These are phyloP conservation scores for Drymodes brunneopygia DNA, from an alignment of 2,113 vertebrate genomes.

Conservation along the genomic window DNA sequence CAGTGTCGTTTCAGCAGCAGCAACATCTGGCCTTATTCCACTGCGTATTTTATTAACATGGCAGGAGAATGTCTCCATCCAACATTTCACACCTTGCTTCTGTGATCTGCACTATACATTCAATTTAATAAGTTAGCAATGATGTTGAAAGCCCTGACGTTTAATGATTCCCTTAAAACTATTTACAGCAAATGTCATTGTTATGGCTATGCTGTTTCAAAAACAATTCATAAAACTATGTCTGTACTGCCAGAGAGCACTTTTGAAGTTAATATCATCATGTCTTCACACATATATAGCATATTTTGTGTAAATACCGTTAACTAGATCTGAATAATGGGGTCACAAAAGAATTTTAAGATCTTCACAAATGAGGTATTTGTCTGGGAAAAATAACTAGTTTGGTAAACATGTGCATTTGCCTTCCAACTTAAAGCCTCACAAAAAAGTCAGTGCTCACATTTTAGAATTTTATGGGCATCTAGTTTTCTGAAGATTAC, in stretches of 20 bases:
- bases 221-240: neutral
- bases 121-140: conserved; percentile 2
- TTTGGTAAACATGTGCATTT: neutral
- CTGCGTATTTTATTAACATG: neutral
- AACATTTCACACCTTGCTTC: neutral
- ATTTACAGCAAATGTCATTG: neutral
- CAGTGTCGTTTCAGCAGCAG: neutral
- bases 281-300: neutral
- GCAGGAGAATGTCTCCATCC: neutral
- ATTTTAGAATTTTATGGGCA: neutral
- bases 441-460: neutral
- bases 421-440: neutral
- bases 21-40: neutral
- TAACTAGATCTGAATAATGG: neutral
- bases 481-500: neutral
- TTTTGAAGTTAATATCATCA: neutral
- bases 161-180: conserved; percentile 23
- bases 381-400: neutral
- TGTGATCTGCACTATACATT: neutral
- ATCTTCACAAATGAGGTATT: neutral
- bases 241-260: neutral
- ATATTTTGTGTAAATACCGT: neutral
- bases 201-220: neutral
- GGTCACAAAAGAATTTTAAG: neutral
- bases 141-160: neutral